These are phyloP conservation scores for Hippocampus abdominalis DNA, from an alignment of 2,113 vertebrate genomes.

Conservation along the genomic window DNA sequence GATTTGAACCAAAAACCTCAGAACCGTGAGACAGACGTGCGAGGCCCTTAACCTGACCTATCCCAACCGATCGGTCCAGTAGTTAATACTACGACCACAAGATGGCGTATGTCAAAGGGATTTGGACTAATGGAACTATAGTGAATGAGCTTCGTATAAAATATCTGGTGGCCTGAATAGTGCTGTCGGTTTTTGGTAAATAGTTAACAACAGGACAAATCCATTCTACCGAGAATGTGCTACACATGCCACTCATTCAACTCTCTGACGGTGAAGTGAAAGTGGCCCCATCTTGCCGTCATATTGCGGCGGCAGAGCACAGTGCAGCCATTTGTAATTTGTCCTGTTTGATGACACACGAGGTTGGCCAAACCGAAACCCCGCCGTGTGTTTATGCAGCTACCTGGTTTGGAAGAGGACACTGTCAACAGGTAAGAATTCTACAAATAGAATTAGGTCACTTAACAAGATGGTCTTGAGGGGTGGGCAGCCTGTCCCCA, in stretches of 20 bases:
- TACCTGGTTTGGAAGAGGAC: slow-evolving; percentile 59
- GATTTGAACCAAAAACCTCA: background rate
- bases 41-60: background rate
- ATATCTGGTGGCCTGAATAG: background rate
- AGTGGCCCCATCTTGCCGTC: background rate
- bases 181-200: background rate
- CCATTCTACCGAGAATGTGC: background rate
- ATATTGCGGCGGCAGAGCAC: slow-evolving; percentile 30
- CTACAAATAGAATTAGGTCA: slow-evolving; percentile 71
- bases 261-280: background rate
- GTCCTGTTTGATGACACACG: slow-evolving; percentile 56
- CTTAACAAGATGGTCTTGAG: slow-evolving; percentile 65
- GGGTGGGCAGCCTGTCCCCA: slow-evolving; percentile 48
- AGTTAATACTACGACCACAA: no score
- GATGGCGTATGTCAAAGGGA: no score
- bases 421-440: slow-evolving; percentile 68
- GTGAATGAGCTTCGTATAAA: background rate
- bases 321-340: slow-evolving; percentile 53
- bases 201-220: background rate
- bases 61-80: no score
- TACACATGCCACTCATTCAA: background rate
- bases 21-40: background rate
- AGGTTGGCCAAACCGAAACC: slow-evolving; percentile 52
- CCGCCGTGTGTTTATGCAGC: slow-evolving; percentile 61
- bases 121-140: no score